Conservation (phyloP, 2,797 vertebrate genomes). For the Pitangus sulphuratus region DNA sequence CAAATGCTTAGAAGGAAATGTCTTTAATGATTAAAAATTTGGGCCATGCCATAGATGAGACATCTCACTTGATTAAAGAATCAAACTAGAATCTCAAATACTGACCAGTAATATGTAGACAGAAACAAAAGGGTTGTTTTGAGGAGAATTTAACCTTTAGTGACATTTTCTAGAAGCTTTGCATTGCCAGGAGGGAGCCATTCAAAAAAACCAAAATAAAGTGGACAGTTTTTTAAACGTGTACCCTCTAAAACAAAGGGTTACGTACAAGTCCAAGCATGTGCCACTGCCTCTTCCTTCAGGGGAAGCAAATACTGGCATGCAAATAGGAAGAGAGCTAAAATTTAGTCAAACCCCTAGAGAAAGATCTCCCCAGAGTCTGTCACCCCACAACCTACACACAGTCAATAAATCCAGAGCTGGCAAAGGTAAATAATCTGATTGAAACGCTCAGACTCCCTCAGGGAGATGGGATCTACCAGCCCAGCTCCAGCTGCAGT, state of each 20-base stretch:
- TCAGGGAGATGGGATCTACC: background rate
- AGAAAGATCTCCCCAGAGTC: background rate
- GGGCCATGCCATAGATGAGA: background rate
- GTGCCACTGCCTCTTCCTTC: background rate
- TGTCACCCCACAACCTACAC: background rate
- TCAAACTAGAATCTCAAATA: background rate
- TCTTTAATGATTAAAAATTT: background rate
- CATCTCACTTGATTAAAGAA: background rate
- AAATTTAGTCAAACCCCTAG: background rate
- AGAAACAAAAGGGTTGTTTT: background rate
- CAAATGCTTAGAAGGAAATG: background rate
- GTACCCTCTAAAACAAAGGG: background rate
- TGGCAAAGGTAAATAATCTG: background rate
- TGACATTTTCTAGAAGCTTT: background rate
- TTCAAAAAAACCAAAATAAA: background rate
- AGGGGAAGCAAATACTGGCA: background rate
- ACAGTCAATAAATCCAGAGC: background rate
- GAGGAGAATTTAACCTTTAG: background rate
- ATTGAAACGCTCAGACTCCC: background rate
- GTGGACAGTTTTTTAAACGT: background rate
- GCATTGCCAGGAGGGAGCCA: background rate
- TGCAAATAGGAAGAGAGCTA: background rate
- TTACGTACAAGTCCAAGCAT: background rate
- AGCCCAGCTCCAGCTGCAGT: background rate
- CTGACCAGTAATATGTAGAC: background rate